phyloP scores from a whole-genome alignment of 1,140 invertebrate genomes.

The Conus betulinus region DNA sequence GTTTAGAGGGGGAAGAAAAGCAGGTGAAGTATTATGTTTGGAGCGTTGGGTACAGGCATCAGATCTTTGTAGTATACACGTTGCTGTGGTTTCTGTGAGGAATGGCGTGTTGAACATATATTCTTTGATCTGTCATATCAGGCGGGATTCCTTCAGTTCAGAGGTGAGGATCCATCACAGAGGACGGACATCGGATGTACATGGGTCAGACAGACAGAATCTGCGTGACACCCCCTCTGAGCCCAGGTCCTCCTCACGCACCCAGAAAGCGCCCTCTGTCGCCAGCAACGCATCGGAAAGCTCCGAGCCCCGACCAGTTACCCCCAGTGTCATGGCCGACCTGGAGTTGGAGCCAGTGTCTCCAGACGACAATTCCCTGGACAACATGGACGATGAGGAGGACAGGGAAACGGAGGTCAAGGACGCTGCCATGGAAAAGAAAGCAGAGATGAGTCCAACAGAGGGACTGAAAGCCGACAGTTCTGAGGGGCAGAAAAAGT shows the following conservation, averaged over 20 bases:
- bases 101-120: neutral
- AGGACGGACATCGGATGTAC: neutral
- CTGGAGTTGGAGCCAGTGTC: constrained; percentile 48
- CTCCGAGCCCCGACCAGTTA: neutral
- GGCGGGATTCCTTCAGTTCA: neutral
- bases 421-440: constrained; percentile 17
- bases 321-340: constrained; percentile 39
- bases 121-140: neutral
- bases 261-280: neutral
- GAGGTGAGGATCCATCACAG: neutral
- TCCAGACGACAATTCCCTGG: constrained; percentile 37
- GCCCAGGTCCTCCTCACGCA: neutral
- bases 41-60: too few species aligned
- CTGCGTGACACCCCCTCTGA: neutral
- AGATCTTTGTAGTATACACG: too few species aligned
- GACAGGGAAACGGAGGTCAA: constrained; percentile 31
- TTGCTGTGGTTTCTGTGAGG: too few species aligned
- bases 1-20: too few species aligned
- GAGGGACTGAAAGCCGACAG: neutral
- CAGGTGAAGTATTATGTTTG: too few species aligned
- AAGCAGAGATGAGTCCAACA: neutral
- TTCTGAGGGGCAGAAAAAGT: neutral
- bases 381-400: constrained; percentile 38
- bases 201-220: neutral
- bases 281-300: neutral